These are phyloP conservation scores for Ammodytes dubius DNA, from an alignment of 2,113 vertebrate genomes.

Conservation along the genomic window DNA sequence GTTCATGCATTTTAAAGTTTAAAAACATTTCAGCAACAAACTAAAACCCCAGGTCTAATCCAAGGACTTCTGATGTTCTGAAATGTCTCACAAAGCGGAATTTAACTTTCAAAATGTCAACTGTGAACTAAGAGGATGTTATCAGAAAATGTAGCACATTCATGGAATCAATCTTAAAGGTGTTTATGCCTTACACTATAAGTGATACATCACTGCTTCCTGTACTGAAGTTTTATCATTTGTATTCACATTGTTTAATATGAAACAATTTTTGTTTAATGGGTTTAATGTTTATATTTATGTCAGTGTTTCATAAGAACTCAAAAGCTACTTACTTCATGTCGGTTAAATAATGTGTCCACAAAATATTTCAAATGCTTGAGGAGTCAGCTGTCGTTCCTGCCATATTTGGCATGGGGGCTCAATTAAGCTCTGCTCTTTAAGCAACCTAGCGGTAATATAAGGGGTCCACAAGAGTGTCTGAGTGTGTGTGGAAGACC, in stretches of 20 bases:
- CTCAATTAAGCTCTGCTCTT: slow-evolving; percentile 47
- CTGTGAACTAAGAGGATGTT: neutral
- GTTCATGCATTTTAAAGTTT: neutral
- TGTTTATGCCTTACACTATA: neutral
- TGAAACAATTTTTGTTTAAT: no score
- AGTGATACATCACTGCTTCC: neutral
- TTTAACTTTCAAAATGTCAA: neutral
- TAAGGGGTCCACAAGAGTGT: slow-evolving; percentile 36
- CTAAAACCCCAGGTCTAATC: no score
- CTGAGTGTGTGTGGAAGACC: slow-evolving; percentile 48
- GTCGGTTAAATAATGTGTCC: slow-evolving; percentile 15
- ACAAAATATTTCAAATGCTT: slow-evolving; percentile 24
- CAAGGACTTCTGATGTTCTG: no score
- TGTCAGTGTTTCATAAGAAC: neutral
- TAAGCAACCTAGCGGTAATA: slow-evolving; percentile 54
- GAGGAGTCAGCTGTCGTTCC: slow-evolving; percentile 16
- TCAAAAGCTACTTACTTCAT: neutral
- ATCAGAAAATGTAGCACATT: neutral
- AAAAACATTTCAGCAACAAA: no score
- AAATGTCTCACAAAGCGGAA: no score
- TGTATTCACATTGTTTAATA: neutral
- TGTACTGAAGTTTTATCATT: neutral
- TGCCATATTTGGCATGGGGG: slow-evolving; percentile 47
- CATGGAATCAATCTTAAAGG: neutral
- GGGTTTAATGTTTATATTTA: no score